phyloP scores from a whole-genome alignment of 1,140 invertebrate species.

The Pseudomyrmex sp. region DNA sequence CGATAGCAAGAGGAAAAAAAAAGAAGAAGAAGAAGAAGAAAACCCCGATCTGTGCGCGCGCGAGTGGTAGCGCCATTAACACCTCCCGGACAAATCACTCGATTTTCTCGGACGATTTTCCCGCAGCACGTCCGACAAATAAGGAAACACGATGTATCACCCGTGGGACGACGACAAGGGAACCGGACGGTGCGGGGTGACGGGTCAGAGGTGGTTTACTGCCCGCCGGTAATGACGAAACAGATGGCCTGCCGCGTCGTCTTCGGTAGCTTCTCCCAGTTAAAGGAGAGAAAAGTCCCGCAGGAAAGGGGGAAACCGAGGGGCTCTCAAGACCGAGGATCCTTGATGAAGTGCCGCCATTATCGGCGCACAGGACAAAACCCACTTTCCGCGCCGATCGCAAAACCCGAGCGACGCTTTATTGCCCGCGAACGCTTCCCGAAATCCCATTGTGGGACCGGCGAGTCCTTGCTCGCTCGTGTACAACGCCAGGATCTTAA shows the following conservation, averaged over 20 bases:
- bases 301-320: constrained; percentile 70
- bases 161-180: constrained; percentile 81
- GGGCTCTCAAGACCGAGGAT: constrained; percentile 50
- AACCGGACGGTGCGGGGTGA: constrained; percentile 34
- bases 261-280: constrained; percentile 17
- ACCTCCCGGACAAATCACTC: constrained; percentile 85
- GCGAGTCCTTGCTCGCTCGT: constrained; percentile 24
- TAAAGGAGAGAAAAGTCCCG: constrained; percentile 67
- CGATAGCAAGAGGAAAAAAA: constrained; percentile 27
- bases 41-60: constrained; percentile 21
- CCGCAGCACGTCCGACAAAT: constrained; percentile 84
- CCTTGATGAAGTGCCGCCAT: constrained; percentile 84
- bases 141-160: constrained; percentile 85
- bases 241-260: constrained; percentile 81
- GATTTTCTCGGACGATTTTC: constrained; percentile 85
- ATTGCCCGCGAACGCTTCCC: constrained; percentile 82
- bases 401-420: constrained; percentile 77
- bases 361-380: constrained; percentile 83
- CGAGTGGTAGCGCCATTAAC: constrained; percentile 79
- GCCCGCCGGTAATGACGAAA: constrained; percentile 85
- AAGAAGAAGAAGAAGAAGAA: constrained; percentile 38
- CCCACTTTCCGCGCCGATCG: constrained; percentile 74
- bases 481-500: constrained; percentile 63
- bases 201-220: constrained; percentile 81
- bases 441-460: constrained; percentile 75